Percentiles rank a stretch among this genome's conserved stretches.
Evolutionary conservation across 2,113 vertebrate species (phyloP).

Genomic region (Lepus americanus): DNA sequence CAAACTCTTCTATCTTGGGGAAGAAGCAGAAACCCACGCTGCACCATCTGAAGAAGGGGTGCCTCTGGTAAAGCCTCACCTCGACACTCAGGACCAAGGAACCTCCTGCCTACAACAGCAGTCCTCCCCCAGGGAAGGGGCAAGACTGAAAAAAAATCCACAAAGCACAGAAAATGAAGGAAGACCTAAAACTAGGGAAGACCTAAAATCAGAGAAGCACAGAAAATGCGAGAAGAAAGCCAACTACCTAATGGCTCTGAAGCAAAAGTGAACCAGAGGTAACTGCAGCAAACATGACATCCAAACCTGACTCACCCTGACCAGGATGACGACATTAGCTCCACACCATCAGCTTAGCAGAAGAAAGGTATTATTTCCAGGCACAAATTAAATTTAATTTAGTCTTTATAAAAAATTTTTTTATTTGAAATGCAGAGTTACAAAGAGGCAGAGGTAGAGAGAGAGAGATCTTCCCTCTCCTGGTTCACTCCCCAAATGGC

Average conservation of each 20-base stretch:
- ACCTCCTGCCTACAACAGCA: neutral
- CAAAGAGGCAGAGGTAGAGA: too few species aligned
- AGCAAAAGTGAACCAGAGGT: neutral
- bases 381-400: neutral
- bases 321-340: neutral
- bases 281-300: neutral
- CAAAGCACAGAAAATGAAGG: neutral
- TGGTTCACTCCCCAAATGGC: too few species aligned
- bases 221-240: slow-evolving; percentile 11
- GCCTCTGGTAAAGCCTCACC: neutral
- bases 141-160: neutral
- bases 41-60: neutral
- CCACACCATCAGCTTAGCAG: neutral
- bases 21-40: neutral
- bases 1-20: neutral
- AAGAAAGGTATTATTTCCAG: slow-evolving; percentile 1
- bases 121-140: neutral
- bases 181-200: neutral
- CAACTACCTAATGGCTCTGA: neutral
- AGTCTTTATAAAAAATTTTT: neutral
- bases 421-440: too few species aligned
- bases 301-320: neutral
- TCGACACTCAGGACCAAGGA: neutral
- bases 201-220: neutral
- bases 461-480: too few species aligned